A percentile compares a stretch with the other conserved stretches of the same genome.
phyloP scores from a whole-genome alignment of 2,797 vertebrate species.

The Holocentrus rufus region DNA sequence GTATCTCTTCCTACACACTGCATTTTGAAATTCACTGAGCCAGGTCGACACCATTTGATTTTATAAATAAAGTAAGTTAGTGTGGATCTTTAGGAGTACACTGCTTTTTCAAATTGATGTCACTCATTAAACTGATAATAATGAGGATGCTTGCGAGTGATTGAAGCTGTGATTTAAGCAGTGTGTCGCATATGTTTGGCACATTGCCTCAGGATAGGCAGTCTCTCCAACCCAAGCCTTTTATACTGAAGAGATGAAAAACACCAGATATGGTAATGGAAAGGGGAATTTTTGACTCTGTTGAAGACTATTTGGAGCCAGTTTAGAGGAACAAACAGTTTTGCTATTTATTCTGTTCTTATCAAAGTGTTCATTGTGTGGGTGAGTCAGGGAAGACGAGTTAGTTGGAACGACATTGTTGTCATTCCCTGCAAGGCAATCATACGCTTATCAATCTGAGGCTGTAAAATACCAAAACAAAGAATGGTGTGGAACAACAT shows the following conservation, averaged over 20 bases:
- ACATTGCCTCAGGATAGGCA: slow-evolving; percentile 3
- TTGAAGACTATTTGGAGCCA: slow-evolving; percentile 21
- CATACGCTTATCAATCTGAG: neutral
- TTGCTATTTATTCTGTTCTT: no score
- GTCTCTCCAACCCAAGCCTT: slow-evolving; percentile 13
- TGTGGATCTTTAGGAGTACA: slow-evolving; percentile 63
- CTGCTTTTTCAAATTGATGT: slow-evolving; percentile 27
- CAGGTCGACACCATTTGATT: slow-evolving; percentile 79
- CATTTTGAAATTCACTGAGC: slow-evolving; percentile 82
- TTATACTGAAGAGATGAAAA: slow-evolving; percentile 36
- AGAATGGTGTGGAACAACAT: slow-evolving; percentile 16
- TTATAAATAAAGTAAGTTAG: slow-evolving; percentile 83
- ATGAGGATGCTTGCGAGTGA: slow-evolving; percentile 5
- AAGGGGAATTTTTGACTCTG: slow-evolving; percentile 30
- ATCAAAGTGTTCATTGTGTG: no score
- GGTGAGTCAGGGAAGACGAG: no score
- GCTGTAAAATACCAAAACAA: slow-evolving; percentile 1
- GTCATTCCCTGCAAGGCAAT: neutral
- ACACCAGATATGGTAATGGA: slow-evolving; percentile 38
- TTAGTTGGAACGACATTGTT: no score
- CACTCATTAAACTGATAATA: slow-evolving; percentile 20
- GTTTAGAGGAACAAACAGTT: slow-evolving; percentile 12
- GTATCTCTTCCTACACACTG: slow-evolving; percentile 83
- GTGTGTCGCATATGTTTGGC: neutral
- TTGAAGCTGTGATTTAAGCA: slow-evolving; percentile 35